Percentiles rank a stretch among this genome's conserved stretches.
These are phyloP conservation scores for Herpetotheres cachinnans DNA, from an alignment of 2,113 vertebrate species.

Conservation along the genomic window DNA sequence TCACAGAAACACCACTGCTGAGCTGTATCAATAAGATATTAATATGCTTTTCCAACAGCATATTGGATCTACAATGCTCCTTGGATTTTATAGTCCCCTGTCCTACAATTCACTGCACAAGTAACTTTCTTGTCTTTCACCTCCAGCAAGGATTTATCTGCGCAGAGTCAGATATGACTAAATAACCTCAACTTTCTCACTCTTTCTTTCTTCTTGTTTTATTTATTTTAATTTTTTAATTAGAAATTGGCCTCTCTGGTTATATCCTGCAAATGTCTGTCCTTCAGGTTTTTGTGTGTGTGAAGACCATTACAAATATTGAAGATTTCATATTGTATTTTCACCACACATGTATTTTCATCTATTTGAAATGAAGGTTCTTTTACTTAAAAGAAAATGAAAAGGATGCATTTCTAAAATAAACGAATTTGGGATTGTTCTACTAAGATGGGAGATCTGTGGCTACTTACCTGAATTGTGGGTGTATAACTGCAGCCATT, in stretches of 20 bases:
- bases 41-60: accelerated
- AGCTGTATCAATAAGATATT: not conserved
- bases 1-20: not conserved
- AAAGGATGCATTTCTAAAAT: not conserved
- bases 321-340: not conserved
- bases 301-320: not conserved
- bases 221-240: not conserved
- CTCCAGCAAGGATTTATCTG: not conserved
- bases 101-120: not conserved
- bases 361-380: not conserved
- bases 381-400: not conserved
- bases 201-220: not conserved
- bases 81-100: not conserved
- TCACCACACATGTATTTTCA: not conserved
- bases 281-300: not conserved
- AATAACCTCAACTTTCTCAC: not conserved
- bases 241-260: not conserved
- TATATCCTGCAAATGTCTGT: not conserved
- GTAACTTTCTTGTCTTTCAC: not conserved
- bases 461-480: not conserved
- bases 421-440: not conserved
- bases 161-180: not conserved
- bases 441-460: not conserved
- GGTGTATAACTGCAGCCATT: not conserved
- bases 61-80: not conserved